Evolutionary conservation across 1,140 invertebrate genomes (phyloP).

Genomic region (Plutomurus gul): DNA sequence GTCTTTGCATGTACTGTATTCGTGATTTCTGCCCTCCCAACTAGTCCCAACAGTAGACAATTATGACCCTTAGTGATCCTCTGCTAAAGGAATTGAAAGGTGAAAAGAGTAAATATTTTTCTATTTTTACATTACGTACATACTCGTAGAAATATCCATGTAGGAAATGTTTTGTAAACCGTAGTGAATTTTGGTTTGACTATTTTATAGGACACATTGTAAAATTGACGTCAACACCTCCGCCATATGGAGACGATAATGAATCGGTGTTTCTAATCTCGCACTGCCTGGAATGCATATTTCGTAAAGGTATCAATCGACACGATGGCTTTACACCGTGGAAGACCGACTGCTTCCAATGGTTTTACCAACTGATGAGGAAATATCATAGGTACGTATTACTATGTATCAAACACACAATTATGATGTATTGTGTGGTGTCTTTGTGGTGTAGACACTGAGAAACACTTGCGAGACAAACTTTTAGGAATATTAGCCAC

Average conservation of each 20-base stretch:
- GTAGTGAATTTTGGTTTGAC: background rate
- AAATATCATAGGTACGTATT: slow-evolving; percentile 42
- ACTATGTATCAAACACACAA: too few relatives aligned
- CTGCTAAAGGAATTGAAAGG: slow-evolving; percentile 51
- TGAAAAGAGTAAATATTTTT: background rate
- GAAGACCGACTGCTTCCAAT: slow-evolving; percentile 51
- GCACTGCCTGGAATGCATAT: slow-evolving; percentile 47
- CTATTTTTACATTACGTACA: too few relatives aligned
- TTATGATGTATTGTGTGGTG: too few relatives aligned
- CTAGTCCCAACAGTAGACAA: too few relatives aligned
- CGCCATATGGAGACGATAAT: slow-evolving; percentile 43
- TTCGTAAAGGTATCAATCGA: slow-evolving; percentile 47
- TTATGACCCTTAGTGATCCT: slow-evolving; percentile 51
- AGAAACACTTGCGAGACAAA: too few relatives aligned
- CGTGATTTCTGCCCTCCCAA: too few relatives aligned
- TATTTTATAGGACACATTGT: slow-evolving; percentile 38
- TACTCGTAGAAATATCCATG: background rate
- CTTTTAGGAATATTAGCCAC: too few relatives aligned
- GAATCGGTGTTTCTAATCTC: slow-evolving; percentile 47
- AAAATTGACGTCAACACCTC: background rate
- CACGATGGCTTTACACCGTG: slow-evolving; percentile 52
- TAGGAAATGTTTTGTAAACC: background rate
- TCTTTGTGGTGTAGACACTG: too few relatives aligned
- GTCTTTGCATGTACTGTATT: too few relatives aligned
- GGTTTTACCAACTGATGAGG: slow-evolving; percentile 51